phyloP scores from a whole-genome alignment of 2,888 invertebrate genomes.

The Griposia aprilina region DNA sequence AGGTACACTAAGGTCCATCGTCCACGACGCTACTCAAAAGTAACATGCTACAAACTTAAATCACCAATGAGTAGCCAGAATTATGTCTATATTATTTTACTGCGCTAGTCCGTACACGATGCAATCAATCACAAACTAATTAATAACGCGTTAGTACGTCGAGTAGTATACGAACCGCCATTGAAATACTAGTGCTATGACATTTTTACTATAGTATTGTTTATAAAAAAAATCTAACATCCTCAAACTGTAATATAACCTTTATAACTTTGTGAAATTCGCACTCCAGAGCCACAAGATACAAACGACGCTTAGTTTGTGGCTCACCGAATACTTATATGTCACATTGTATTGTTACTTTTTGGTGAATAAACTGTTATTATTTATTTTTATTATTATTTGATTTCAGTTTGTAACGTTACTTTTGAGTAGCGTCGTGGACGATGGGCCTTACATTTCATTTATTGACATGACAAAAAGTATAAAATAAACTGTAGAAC shows the following conservation, averaged over 20 bases:
- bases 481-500: conserved; percentile 21
- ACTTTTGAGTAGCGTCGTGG: no score
- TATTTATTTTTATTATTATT: no score
- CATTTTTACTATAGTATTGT: background rate
- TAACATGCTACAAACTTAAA: no score
- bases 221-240: no score
- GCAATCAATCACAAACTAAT: background rate
- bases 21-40: background rate
- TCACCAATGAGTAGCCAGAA: background rate
- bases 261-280: no score
- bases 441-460: conserved; percentile 6
- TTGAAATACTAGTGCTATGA: background rate
- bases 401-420: background rate
- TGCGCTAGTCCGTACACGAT: background rate
- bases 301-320: no score
- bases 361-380: no score
- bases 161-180: background rate
- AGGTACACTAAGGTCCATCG: conserved; percentile 3
- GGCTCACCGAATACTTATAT: no score
- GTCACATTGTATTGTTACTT: no score
- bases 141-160: background rate
- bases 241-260: no score
- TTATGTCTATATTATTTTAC: background rate
- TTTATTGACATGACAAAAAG: background rate
- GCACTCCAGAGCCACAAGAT: no score